Conservation (phyloP, 2,113 vertebrate species). For the Stegastes partitus region DNA sequence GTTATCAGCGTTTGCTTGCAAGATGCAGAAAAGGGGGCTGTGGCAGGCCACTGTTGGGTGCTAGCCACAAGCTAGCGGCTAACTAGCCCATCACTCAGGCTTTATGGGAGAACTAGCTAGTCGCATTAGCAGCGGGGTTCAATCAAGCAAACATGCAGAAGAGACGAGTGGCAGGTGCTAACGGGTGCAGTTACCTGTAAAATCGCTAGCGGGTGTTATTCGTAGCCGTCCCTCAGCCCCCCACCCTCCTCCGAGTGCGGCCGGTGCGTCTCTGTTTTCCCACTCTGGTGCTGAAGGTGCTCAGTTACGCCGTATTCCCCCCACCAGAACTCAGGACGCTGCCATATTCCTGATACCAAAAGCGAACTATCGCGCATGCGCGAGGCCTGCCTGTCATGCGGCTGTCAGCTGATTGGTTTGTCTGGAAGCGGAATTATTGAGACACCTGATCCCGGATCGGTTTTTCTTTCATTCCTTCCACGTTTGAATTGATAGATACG, state of each 20-base stretch:
- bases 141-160: conserved; percentile 67
- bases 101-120: conserved; percentile 43
- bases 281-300: conserved; percentile 70
- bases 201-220: conserved; percentile 60
- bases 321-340: conserved; percentile 82
- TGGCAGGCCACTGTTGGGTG: conserved; percentile 41
- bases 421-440: conserved; percentile 8
- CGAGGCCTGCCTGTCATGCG: conserved; percentile 80
- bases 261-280: conserved; percentile 68
- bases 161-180: conserved; percentile 45
- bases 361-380: conserved; percentile 77
- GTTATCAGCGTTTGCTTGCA: conserved; percentile 46
- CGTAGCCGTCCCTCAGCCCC: conserved; percentile 77
- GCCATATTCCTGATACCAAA: conserved; percentile 83
- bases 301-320: conserved; percentile 76
- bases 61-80: conserved; percentile 59
- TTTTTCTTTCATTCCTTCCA: accelerated
- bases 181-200: conserved; percentile 78
- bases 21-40: conserved; percentile 34
- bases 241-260: conserved; percentile 76
- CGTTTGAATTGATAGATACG: conserved; percentile 17
- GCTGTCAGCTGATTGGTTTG: conserved; percentile 85
- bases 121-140: conserved; percentile 60
- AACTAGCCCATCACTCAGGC: conserved; percentile 48
- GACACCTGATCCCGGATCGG: conserved; percentile 53